phyloP scores from a whole-genome alignment of 2,113 vertebrate species.

The Prunella himalayana region DNA sequence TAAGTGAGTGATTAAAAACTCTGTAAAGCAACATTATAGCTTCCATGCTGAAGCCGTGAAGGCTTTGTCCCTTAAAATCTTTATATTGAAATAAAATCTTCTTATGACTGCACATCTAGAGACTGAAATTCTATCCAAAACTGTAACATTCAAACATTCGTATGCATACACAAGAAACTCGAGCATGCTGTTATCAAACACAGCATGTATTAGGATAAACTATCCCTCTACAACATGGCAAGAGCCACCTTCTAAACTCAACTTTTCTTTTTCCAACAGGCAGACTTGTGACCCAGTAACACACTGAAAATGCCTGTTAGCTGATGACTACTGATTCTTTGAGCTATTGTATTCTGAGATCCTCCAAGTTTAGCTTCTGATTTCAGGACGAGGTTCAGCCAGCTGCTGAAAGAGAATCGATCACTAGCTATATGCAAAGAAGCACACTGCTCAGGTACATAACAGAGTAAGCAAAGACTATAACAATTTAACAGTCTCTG shows the following conservation, averaged over 20 bases:
- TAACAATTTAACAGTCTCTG: neutral
- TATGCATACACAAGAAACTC: neutral
- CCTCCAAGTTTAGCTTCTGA: neutral
- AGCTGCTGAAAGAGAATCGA: neutral
- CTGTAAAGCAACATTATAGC: neutral
- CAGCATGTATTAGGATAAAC: neutral
- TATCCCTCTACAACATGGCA: neutral
- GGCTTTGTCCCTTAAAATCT: neutral
- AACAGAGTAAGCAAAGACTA: neutral
- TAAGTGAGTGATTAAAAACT: neutral
- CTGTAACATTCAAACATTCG: neutral
- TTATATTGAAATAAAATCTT: neutral
- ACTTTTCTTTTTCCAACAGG: neutral
- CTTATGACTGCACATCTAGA: neutral
- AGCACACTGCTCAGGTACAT: neutral
- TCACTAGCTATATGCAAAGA: neutral
- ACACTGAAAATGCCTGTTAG: neutral
- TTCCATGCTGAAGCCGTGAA: neutral
- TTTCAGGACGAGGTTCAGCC: neutral
- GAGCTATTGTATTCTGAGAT: neutral
- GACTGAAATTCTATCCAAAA: neutral
- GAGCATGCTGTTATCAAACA: neutral
- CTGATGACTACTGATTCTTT: neutral
- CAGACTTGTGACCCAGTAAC: neutral
- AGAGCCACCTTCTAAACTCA: neutral